A percentile compares a stretch with the other conserved stretches of the same genome.
Conservation (phyloP, 2,888 invertebrate genomes). For the Hybos culiciformis region DNA sequence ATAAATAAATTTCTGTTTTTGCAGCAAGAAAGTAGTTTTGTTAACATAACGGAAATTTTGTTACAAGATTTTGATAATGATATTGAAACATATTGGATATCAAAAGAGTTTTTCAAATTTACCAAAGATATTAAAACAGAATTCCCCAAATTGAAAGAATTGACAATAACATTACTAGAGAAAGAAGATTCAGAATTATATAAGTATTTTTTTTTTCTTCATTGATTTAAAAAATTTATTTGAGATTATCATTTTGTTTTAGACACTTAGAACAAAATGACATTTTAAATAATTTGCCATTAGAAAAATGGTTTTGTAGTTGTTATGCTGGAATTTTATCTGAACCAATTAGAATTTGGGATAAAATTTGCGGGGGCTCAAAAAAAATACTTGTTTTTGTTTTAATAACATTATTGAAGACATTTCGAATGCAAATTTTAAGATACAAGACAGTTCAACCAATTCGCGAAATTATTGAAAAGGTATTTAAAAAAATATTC, state of each 20-base stretch:
- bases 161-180: constrained; percentile 51
- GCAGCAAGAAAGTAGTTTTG: constrained; percentile 42
- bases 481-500: constrained; percentile 37
- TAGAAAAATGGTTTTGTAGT: constrained; percentile 65
- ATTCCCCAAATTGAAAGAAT: constrained; percentile 49
- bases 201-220: constrained; percentile 34
- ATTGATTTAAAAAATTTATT: neutral
- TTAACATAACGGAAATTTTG: constrained; percentile 54
- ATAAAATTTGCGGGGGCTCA: constrained; percentile 75
- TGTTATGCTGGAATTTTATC: constrained; percentile 73
- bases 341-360: constrained; percentile 72
- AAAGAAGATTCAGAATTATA: constrained; percentile 63
- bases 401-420: constrained; percentile 57
- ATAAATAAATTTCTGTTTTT: constrained; percentile 12
- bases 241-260: constrained; percentile 21
- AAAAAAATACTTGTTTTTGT: constrained; percentile 68
- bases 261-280: constrained; percentile 53
- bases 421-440: constrained; percentile 51
- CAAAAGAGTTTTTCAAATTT: constrained; percentile 58
- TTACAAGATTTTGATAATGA: constrained; percentile 58
- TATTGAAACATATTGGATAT: constrained; percentile 71
- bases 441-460: constrained; percentile 45
- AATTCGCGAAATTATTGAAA: constrained; percentile 50
- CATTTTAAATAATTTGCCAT: constrained; percentile 49
- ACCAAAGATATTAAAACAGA: constrained; percentile 53